Base-by-base conservation (phyloP, 2,113 vertebrate species). In the Poeciliopsis occidentalis region DNA sequence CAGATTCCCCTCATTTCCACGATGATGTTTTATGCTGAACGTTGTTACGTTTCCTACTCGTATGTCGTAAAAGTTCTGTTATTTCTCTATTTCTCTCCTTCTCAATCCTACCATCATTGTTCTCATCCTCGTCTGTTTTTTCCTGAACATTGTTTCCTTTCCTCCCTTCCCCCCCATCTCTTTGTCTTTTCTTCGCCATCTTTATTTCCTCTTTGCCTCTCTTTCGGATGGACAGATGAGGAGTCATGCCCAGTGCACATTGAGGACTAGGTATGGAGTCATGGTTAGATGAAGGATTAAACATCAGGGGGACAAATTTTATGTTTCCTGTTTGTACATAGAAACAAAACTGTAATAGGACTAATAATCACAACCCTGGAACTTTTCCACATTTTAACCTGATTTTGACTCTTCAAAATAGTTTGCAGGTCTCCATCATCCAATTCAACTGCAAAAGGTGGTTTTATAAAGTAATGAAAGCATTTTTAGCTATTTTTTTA, bases 161-260 rank as follows among this genome's bases (percentile, higher is more conserved):
- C 90, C 24, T 41, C 77, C 66, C 19, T 73, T 79, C 44, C 70
- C 65, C 34, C 12, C 62, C 69, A 4, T 69, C 37, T 47, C 3
- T 65, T 15, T 67, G 74, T 72, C 60, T 44, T 72, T 63, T 29
- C 51, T 66, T 13, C 72, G 76, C 34, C 80, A 57, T 27, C 2
- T 75, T 81, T 86, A 76, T 81, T 85, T 84, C 75, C 70, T 85
- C 70, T 89, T 68, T 88, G 82, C 61, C 66, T 83, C 77, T 91
- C 87, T 81, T 94, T 92, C 94, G 95, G 95, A 95, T 89, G 85
- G 92, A 95, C 96, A 98, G 97, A 96, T 75, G 95, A 94, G 78
- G 96, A 97, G 89, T 96, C 97, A 94, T 98, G 97, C 94, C 97
- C 97, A 90, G 95, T 98, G 94, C 93, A 95, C 95, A 95, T 95